A percentile compares a stretch with the other conserved stretches of the same genome.
phyloP scores from a whole-genome alignment of 2,797 vertebrate genomes.

The Cuniculus paca region DNA sequence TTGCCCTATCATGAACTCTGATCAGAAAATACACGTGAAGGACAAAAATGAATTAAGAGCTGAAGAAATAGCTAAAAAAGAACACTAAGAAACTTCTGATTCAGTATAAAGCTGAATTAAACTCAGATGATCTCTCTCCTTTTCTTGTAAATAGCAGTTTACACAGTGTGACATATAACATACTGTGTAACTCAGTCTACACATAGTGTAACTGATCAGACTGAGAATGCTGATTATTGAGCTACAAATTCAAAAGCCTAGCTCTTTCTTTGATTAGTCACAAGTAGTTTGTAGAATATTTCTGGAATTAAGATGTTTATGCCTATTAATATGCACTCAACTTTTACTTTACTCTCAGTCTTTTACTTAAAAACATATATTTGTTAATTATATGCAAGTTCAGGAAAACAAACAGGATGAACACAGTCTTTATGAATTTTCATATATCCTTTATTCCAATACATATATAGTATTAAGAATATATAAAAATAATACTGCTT shows the following conservation, averaged over 20 bases:
- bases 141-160: neutral
- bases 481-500: neutral
- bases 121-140: neutral
- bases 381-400: neutral
- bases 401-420: neutral
- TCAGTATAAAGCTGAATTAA: conserved; percentile 17
- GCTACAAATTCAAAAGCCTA: neutral
- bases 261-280: neutral
- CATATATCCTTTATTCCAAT: neutral
- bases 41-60: neutral
- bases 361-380: neutral
- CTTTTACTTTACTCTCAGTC: neutral
- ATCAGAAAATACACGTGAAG: neutral
- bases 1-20: neutral
- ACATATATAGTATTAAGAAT: neutral
- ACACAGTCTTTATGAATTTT: neutral
- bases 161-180: neutral
- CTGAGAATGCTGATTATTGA: neutral
- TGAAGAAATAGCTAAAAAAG: neutral
- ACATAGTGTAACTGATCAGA: neutral
- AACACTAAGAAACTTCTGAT: neutral
- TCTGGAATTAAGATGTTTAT: conserved; percentile 41
- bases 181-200: neutral
- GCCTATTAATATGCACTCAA: neutral
- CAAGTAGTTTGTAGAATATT: neutral